A percentile compares a stretch with the other conserved stretches of the same genome.
Conservation (phyloP, 1,140 invertebrate species). For the Drosophila ambigua region DNA sequence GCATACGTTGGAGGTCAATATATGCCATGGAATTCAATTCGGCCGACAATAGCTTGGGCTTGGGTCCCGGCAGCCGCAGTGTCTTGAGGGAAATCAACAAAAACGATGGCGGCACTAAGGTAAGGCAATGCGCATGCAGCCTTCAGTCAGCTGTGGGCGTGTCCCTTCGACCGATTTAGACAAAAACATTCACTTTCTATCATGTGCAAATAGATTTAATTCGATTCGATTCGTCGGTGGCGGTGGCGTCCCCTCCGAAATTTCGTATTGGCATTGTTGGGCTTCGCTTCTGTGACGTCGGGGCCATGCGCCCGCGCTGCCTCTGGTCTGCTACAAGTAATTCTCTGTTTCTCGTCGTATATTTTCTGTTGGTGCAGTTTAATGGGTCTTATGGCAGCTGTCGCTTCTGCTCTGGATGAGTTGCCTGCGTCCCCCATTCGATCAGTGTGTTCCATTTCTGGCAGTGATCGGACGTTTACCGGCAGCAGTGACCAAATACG, state of each 20-base stretch:
- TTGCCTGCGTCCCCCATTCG: conserved; percentile 1
- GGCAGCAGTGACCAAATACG: conserved; percentile 21
- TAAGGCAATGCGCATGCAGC: conserved; percentile 31
- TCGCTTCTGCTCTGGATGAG: conserved; percentile 7
- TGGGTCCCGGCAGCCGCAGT: conserved; percentile 37
- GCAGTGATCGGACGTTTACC: conserved; percentile 31
- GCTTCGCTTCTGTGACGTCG: not conserved
- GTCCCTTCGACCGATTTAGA: conserved; percentile 1
- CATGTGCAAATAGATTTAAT: not conserved
- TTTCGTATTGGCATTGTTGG: not conserved
- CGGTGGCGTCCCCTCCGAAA: not conserved
- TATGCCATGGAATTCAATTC: conserved; percentile 54
- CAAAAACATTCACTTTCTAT: conserved; percentile 13
- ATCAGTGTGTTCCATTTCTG: conserved; percentile 9
- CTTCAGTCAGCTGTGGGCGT: conserved; percentile 11
- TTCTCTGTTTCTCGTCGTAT: conserved; percentile 23
- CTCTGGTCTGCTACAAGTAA: not conserved
- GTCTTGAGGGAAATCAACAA: conserved; percentile 64
- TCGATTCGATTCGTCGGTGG: no score
- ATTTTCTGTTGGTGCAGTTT: conserved; percentile 9
- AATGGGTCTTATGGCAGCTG: conserved; percentile 33
- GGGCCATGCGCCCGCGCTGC: no score
- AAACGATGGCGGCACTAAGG: conserved; percentile 63
- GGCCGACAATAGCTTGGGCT: conserved; percentile 1
- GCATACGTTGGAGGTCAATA: not conserved